Percentiles rank a stretch among this genome's conserved stretches.
phyloP scores from a whole-genome alignment of 2,113 vertebrate genomes.

The Macaca mulatta region DNA sequence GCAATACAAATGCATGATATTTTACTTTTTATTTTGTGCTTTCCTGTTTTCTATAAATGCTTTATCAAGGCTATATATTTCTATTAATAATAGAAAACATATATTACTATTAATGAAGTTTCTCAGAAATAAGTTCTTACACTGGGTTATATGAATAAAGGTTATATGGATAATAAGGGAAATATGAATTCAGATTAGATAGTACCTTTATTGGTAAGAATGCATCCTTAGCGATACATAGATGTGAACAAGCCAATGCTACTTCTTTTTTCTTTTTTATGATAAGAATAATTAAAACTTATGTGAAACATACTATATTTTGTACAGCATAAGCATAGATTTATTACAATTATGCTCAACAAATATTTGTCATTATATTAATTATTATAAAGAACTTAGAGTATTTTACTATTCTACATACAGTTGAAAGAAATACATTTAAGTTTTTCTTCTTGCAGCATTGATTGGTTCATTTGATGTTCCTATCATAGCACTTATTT shows the following conservation, averaged over 20 bases:
- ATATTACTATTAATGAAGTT: not conserved
- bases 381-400: slow-evolving; percentile 22
- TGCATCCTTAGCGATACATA: not conserved
- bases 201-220: not conserved
- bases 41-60: not conserved
- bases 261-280: not conserved
- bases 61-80: not conserved
- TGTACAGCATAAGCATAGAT: not conserved
- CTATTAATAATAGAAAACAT: not conserved
- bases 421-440: slow-evolving; percentile 4
- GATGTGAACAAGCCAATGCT: not conserved
- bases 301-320: not conserved
- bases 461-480: not conserved
- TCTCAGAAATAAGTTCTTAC: not conserved
- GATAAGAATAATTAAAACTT: not conserved
- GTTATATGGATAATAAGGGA: not conserved
- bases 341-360: slow-evolving; percentile 23
- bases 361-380: slow-evolving; percentile 20
- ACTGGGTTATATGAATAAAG: not conserved
- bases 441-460: not conserved
- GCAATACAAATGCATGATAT: not conserved
- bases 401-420: not conserved
- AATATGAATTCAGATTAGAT: slow-evolving; percentile 1
- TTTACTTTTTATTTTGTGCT: not conserved
- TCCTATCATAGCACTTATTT: not conserved